Base-by-base conservation (phyloP, 2,888 invertebrate species). In the Melieria picta region DNA sequence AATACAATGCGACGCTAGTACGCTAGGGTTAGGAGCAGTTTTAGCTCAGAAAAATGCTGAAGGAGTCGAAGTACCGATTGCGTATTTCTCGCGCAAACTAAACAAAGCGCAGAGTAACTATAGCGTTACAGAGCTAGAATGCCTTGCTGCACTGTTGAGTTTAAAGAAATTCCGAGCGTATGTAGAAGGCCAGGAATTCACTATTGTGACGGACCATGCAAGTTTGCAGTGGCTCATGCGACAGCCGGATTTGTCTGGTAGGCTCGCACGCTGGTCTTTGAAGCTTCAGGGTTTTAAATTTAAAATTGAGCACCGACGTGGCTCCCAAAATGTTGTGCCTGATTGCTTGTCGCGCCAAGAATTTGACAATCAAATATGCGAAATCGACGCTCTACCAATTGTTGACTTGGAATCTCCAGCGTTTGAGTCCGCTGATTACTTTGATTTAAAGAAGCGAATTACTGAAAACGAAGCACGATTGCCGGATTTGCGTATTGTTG, bases 31-130 rank as follows among this genome's bases (percentile, higher is more conserved):
- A 10, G 62, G 55, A n/a, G 55, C 55, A 52, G 62, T 68, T 9
- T 30, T 68, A 9, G 61, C 68, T 1, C 55, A 62, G 42, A 10
- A 30, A 5, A 46, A 61, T 16, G 46, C 43, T 5, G 46, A 61
- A 55, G 30, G 56, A n/a, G 45, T 45, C 6, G 62, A 68, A 45
- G 10, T 16, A 6, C 61, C 61, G 7, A 46, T 61, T 7, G 61
- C 61, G 7, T 61, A 61, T 4, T 61, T 61, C 7, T 45, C 42
- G 7, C 65, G 72, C 13, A 75, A 75, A 10, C 61, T 74, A 0
- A 74, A 74, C 42, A 66, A 60, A 16, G 50, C 66, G 1, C 73
- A 76, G 30, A 65, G 60, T 10, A 75, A 77, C 61, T 71, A 71
- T 46, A 55, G 60, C 13, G 61, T 65, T 30, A 65, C 71, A 16